These are phyloP conservation scores for Drosophila littoralis DNA, from an alignment of 1,140 invertebrate species.

Conservation along the genomic window DNA sequence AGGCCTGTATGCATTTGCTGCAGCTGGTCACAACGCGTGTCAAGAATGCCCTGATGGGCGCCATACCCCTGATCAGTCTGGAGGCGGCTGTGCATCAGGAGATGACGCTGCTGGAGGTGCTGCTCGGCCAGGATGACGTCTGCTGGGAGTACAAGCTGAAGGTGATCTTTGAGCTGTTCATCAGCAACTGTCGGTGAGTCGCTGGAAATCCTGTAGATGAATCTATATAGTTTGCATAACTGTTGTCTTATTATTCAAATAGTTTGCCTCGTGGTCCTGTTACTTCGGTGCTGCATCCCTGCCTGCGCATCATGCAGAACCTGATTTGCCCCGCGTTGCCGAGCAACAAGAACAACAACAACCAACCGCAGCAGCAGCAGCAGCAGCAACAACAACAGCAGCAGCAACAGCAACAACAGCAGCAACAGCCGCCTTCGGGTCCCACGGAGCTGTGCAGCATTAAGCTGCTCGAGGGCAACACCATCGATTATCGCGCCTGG, in stretches of 20 bases:
- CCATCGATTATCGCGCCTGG: conserved; percentile 91
- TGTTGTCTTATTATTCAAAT: too few relatives aligned
- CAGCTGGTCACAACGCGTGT: conserved; percentile 93
- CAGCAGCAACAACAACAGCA: conserved; percentile 84
- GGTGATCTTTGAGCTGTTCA: conserved; percentile 94
- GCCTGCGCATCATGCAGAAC: conserved; percentile 92
- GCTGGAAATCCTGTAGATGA: not conserved
- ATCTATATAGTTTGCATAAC: too few relatives aligned
- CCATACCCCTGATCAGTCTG: conserved; percentile 87
- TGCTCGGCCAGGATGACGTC: conserved; percentile 95
- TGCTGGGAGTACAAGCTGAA: conserved; percentile 97
- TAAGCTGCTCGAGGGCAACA: conserved; percentile 87
- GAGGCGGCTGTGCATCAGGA: conserved; percentile 93
- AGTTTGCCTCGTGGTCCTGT: conserved; percentile 74
- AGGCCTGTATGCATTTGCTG: conserved; percentile 94
- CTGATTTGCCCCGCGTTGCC: conserved; percentile 90
- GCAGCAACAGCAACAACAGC: conserved; percentile 85
- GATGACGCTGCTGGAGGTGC: conserved; percentile 93
- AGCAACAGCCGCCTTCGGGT: conserved; percentile 85
- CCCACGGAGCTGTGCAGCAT: conserved; percentile 84
- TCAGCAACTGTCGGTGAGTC: conserved; percentile 88
- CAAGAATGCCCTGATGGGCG: conserved; percentile 89
- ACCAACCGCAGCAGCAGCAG: conserved; percentile 85
- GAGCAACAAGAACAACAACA: conserved; percentile 85
- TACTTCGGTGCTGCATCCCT: conserved; percentile 86